Percentiles rank a stretch among this genome's conserved stretches.
phyloP scores from a whole-genome alignment of 2,113 vertebrate genomes.

The Hippocampus mohnikei region DNA sequence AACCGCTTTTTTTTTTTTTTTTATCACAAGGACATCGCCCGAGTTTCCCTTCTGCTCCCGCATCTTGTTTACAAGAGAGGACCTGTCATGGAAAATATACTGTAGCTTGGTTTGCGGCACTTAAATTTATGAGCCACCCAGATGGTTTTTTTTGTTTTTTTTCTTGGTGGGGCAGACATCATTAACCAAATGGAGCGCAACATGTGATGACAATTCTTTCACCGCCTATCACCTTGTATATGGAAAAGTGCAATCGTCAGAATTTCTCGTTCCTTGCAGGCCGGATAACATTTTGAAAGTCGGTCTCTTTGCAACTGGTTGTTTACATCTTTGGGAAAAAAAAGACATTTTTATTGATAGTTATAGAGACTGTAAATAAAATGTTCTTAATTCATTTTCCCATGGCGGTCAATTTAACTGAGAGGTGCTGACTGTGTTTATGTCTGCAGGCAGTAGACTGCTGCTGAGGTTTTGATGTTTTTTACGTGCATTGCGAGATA shows the following conservation, averaged over 20 bases:
- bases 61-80: constrained; percentile 2
- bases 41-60: not conserved
- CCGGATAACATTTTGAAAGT: too few relatives aligned
- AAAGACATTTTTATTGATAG: not conserved
- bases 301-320: not conserved
- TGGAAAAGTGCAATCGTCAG: not conserved
- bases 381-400: not conserved
- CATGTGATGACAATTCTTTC: not conserved
- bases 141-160: not conserved
- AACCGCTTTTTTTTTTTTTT: not conserved
- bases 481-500: not conserved
- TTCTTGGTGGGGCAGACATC: not conserved
- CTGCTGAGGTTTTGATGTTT: not conserved
- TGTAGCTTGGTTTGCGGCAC: constrained; percentile 1
- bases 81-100: constrained; percentile 3
- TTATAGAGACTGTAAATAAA: not conserved
- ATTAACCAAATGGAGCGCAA: constrained; percentile 4
- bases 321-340: not conserved
- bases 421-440: not conserved
- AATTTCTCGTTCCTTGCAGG: not conserved
- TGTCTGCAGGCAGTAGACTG: not conserved
- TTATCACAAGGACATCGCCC: not conserved
- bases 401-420: not conserved
- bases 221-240: too few relatives aligned
- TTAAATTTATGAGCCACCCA: not conserved